Conservation (phyloP, 1,140 invertebrate genomes). For the Zaprionus taronus region DNA sequence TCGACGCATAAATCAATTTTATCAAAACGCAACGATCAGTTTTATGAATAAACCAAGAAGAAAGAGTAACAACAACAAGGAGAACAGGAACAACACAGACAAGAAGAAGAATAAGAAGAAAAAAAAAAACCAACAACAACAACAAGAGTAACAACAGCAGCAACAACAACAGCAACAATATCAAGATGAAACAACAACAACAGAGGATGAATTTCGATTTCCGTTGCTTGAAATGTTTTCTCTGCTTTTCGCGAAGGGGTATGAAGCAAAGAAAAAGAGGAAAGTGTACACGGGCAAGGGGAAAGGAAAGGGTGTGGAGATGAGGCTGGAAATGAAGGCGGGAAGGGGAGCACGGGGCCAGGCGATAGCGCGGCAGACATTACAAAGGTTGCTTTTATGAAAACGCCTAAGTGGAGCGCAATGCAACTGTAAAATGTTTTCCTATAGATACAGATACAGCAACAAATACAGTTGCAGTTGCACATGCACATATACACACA, state of each 20-base stretch:
- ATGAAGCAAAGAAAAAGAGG: not conserved
- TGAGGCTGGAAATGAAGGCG: not conserved
- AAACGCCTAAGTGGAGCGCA: conserved; percentile 77
- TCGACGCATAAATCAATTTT: conserved; percentile 82
- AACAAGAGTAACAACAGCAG: conserved; percentile 16
- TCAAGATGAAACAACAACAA: not conserved
- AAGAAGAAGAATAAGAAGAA: conserved; percentile 17
- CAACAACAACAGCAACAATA: not conserved
- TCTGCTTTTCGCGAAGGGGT: conserved; percentile 62
- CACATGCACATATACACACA: conserved; percentile 26
- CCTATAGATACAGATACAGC: conserved; percentile 55
- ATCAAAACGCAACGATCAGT: conserved; percentile 77
- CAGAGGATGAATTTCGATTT: conserved; percentile 35
- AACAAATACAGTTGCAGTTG: conserved; percentile 27
- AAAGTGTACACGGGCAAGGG: not conserved
- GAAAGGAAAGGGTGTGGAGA: not conserved
- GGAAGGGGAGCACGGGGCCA: not conserved
- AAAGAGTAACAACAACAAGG: conserved; percentile 9
- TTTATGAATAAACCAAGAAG: conserved; percentile 77
- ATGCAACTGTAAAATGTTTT: conserved; percentile 81
- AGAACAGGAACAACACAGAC: not conserved
- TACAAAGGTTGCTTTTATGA: conserved; percentile 83
- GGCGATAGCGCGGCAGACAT: conserved; percentile 53
- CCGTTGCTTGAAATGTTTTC: conserved; percentile 68
- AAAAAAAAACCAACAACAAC: conserved; percentile 22